Evolutionary conservation across 2,888 invertebrate genomes (phyloP), one percentile per base, ranked within the genome.

Genomic region (Heliconius sara): DNA sequence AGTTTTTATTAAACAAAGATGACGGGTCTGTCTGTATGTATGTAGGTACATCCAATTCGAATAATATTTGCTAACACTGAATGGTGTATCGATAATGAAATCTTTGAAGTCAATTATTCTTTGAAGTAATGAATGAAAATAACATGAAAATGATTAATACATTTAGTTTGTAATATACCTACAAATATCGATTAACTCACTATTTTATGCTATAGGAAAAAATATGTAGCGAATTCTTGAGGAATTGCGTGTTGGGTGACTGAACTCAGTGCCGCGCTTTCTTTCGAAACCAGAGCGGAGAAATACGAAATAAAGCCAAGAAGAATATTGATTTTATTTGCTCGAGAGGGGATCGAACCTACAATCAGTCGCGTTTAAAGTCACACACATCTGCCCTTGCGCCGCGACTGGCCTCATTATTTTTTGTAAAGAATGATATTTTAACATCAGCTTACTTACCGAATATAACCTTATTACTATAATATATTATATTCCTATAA

Each of bases 1-100:
- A 75, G 74, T 75, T 75, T 75, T 75, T 75, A 65, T 75, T 75
- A 65, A 75, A 75, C 74, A 76, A 76, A 76, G 52, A 27, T 76
- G 67, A 25, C 34, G 30, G 67, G 67, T 76, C 0, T 76, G 76
- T 68, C 47, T 68, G 67, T 67, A 27, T 47, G 47, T 52, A 39
- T 39, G 39, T 39, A 39, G 39, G 19, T 19, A 65, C 34, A 34
- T 30, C 7, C 34, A 34, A n/a, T 57, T 13, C 27, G 52, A 73
- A 73, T 47, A 34, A 34, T 60, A 60, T 73, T 73, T 73, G 34
- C 73, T 73, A 9, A 60, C 16, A 73, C 73, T 39, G 75, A 75
- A 30, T 75, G 27, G 65, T 65, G 65, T 75, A 75, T 65, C 39
- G 27, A 27, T 75, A 75, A 75, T 75, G 75, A 75, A 65, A 75